A percentile compares a stretch with the other conserved stretches of the same genome.
These are phyloP conservation scores for Cryptocephalus moraei DNA, from an alignment of 2,888 invertebrate species.

Conservation along the genomic window DNA sequence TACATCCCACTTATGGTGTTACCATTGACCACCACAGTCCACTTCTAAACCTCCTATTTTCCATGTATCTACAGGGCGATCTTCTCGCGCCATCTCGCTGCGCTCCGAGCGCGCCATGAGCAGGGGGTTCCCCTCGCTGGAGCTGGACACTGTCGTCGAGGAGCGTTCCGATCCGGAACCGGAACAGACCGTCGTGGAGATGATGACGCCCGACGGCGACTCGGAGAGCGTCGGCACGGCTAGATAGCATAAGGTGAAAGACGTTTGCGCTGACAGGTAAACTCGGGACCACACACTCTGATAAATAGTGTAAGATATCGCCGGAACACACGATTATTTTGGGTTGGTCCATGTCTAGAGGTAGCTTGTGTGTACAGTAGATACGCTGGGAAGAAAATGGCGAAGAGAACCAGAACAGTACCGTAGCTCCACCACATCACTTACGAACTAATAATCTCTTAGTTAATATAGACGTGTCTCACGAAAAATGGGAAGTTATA, in stretches of 20 bases:
- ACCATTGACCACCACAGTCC: neutral
- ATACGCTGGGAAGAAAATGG: too few species aligned
- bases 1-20: too few species aligned
- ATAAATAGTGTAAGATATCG: slow-evolving; percentile 4
- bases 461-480: too few species aligned
- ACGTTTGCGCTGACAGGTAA: slow-evolving; percentile 31
- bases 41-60: neutral
- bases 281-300: neutral
- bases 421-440: too few species aligned
- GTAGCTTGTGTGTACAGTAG: too few species aligned
- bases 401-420: too few species aligned
- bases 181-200: slow-evolving; percentile 34
- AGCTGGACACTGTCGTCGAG: slow-evolving; percentile 75
- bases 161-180: slow-evolving; percentile 71
- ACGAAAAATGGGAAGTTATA: too few species aligned
- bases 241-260: slow-evolving; percentile 33
- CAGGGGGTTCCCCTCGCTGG: slow-evolving; percentile 64
- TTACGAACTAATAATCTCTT: too few species aligned
- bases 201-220: slow-evolving; percentile 36
- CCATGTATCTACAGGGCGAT: slow-evolving; percentile 36
- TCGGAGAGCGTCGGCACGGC: slow-evolving; percentile 8
- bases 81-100: slow-evolving; percentile 49
- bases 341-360: neutral
- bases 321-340: slow-evolving; percentile 1
- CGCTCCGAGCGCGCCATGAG: slow-evolving; percentile 58